Percentiles rank a stretch among this genome's conserved stretches.
phyloP scores from a whole-genome alignment of 2,113 vertebrate genomes.

The Pteronura brasiliensis region DNA sequence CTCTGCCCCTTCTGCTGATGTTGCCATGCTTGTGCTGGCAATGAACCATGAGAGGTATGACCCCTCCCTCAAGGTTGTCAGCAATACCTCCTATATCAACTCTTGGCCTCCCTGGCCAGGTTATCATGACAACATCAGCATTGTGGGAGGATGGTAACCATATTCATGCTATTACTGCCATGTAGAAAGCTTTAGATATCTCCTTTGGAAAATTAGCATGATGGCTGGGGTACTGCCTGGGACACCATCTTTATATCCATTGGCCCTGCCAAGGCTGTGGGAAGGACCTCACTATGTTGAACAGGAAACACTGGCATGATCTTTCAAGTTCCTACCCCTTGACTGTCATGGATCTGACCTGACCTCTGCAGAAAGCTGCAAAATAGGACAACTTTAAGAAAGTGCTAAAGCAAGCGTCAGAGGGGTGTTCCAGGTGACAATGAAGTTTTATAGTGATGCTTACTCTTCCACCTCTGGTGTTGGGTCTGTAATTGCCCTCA shows the following conservation, averaged over 20 bases:
- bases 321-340: conserved; percentile 92
- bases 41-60: conserved; percentile 93
- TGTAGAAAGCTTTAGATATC: conserved; percentile 93
- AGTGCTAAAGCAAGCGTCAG: conserved; percentile 88
- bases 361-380: conserved; percentile 91
- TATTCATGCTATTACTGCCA: conserved; percentile 92
- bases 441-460: conserved; percentile 89
- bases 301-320: conserved; percentile 95
- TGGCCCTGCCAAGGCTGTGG: conserved; percentile 92
- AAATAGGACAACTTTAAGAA: conserved; percentile 93
- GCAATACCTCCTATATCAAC: conserved; percentile 94
- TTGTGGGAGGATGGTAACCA: conserved; percentile 91
- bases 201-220: conserved; percentile 92
- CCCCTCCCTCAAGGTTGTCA: conserved; percentile 85
- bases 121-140: conserved; percentile 92
- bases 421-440: conserved; percentile 91
- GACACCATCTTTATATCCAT: conserved; percentile 93
- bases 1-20: conserved; percentile 92
- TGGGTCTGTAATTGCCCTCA: conserved; percentile 91
- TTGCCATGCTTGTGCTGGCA: conserved; percentile 93
- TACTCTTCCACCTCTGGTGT: conserved; percentile 93
- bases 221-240: conserved; percentile 91
- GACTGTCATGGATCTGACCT: conserved; percentile 92
- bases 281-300: conserved; percentile 94
- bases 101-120: conserved; percentile 92